These are phyloP conservation scores for Peromyscus polionotus DNA, from an alignment of 2,113 vertebrate genomes.

Conservation along the genomic window DNA sequence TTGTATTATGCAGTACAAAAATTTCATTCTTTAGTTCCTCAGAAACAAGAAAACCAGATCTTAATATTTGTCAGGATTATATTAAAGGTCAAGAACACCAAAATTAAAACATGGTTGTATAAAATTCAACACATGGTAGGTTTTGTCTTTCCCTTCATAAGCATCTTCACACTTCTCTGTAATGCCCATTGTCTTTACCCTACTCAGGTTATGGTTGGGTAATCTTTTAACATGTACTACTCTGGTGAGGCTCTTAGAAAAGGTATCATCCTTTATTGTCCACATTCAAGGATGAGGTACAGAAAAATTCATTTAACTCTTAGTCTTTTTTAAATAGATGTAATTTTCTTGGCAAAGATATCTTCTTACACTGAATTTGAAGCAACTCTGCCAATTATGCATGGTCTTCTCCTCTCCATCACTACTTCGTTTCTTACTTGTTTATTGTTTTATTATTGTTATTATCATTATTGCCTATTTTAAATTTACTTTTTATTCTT, in stretches of 20 bases:
- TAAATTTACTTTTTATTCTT: too few relatives aligned
- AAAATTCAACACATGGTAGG: neutral
- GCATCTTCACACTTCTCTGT: neutral
- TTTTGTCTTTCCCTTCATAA: neutral
- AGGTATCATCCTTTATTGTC: neutral
- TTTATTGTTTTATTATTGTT: too few relatives aligned
- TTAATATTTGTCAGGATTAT: neutral
- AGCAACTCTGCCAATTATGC: neutral
- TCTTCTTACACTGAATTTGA: neutral
- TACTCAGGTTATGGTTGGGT: neutral
- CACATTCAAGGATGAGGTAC: neutral
- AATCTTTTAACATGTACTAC: neutral
- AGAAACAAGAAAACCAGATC: neutral
- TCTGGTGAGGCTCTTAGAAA: neutral
- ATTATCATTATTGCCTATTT: too few relatives aligned
- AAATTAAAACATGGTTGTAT: neutral
- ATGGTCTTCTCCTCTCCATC: too few relatives aligned
- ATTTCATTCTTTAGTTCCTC: neutral
- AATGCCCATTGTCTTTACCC: neutral
- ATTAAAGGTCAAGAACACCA: neutral
- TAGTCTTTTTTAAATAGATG: neutral
- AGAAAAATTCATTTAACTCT: neutral
- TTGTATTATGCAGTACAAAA: neutral
- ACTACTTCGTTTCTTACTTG: too few relatives aligned
- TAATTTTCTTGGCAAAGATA: neutral